Evolutionary conservation across 2,888 invertebrate genomes (phyloP).

Genomic region (Malachius bipustulatus): DNA sequence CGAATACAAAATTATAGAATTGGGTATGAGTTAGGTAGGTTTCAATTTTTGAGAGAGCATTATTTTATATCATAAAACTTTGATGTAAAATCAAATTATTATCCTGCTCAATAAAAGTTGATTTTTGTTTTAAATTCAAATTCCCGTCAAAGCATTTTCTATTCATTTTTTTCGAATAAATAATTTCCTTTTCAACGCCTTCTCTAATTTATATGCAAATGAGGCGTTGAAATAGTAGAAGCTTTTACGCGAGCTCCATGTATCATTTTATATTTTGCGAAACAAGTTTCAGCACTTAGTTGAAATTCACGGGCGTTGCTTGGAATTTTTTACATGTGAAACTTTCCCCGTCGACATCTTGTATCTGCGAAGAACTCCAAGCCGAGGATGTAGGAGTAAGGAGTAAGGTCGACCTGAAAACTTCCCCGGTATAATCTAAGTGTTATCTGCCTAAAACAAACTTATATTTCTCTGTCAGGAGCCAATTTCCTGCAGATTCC

Average conservation of each 20-base stretch:
- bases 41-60: too few relatives aligned
- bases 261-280: slow-evolving; percentile 2
- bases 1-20: too few relatives aligned
- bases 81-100: too few relatives aligned
- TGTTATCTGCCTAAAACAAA: slow-evolving; percentile 30
- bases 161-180: too few relatives aligned
- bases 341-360: slow-evolving; percentile 27
- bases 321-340: slow-evolving; percentile 28
- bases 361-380: slow-evolving; percentile 22
- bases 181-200: neutral
- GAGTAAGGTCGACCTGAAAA: slow-evolving; percentile 24
- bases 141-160: too few relatives aligned
- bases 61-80: too few relatives aligned
- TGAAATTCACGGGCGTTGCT: slow-evolving; percentile 26
- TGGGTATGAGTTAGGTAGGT: too few relatives aligned
- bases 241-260: neutral
- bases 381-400: too few relatives aligned
- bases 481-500: slow-evolving; percentile 12
- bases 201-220: slow-evolving; percentile 1
- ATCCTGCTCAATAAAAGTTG: too few relatives aligned
- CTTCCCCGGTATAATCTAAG: slow-evolving; percentile 28
- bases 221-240: neutral
- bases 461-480: slow-evolving; percentile 17
- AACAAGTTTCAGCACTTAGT: slow-evolving; percentile 15
- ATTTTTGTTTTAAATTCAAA: too few relatives aligned